These are phyloP conservation scores for Ptychochromis oligacanthus DNA, from an alignment of 2,113 vertebrate species.

Conservation along the genomic window DNA sequence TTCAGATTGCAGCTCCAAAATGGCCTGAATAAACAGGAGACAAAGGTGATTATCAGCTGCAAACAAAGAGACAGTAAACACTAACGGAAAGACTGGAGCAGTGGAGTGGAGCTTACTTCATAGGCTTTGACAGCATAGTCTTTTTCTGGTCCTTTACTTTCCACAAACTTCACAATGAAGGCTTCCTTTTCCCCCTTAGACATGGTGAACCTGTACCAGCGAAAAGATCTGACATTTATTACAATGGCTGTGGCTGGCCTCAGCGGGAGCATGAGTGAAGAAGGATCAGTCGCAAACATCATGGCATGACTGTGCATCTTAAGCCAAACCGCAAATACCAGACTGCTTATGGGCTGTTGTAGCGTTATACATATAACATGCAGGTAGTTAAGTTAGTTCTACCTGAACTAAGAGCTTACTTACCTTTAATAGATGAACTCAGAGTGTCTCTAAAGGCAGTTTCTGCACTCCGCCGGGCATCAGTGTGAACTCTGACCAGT, in stretches of 20 bases:
- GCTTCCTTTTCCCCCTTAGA: constrained; percentile 77
- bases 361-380: background rate
- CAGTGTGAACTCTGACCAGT: background rate
- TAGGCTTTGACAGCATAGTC: constrained; percentile 87
- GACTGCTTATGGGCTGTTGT: background rate
- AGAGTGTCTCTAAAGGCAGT: background rate
- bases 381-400: background rate
- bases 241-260: background rate
- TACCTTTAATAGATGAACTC: constrained; percentile 1
- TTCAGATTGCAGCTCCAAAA: constrained; percentile 93
- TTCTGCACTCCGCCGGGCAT: background rate
- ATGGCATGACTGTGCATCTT: background rate
- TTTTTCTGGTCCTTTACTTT: constrained; percentile 76
- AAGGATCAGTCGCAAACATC: background rate
- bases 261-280: background rate
- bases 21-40: constrained; percentile 81
- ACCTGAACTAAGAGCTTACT: background rate
- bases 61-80: background rate
- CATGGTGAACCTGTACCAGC: constrained; percentile 78
- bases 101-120: constrained; percentile 82
- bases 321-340: too few species aligned
- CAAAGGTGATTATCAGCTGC: constrained; percentile 6
- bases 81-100: background rate
- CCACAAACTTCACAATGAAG: constrained; percentile 92
- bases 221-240: background rate